Conservation (phyloP, 2,113 vertebrate genomes). For the Tringa solitaria region DNA sequence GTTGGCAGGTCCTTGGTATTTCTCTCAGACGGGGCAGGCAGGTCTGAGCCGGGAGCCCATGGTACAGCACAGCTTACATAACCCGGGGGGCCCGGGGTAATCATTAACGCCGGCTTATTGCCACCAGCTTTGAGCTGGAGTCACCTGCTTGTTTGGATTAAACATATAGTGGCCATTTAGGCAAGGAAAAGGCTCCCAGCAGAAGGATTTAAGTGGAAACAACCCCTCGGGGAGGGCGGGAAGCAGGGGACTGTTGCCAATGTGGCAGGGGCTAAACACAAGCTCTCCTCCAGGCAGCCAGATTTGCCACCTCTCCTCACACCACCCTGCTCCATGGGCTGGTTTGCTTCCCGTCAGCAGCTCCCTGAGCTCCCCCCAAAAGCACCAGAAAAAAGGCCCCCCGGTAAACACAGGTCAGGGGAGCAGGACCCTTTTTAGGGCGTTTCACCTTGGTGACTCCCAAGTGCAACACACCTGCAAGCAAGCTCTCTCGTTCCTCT, state of each 20-base stretch:
- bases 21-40: background rate
- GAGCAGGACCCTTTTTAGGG: background rate
- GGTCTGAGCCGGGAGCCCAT: background rate
- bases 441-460: background rate
- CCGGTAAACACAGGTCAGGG: background rate
- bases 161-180: constrained; percentile 32
- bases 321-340: background rate
- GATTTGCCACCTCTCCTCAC: background rate
- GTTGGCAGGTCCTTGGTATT: constrained; percentile 39
- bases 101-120: constrained; percentile 60
- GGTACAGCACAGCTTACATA: constrained; percentile 63
- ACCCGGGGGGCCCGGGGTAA: constrained; percentile 45
- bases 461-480: background rate
- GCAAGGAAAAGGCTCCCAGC: background rate
- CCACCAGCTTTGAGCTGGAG: constrained; percentile 42
- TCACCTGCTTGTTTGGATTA: constrained; percentile 67
- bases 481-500: background rate
- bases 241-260: background rate
- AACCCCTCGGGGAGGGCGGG: background rate
- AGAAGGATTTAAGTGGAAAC: background rate
- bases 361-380: background rate
- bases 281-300: background rate
- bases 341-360: background rate
- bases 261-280: background rate
- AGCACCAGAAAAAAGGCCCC: background rate